phyloP scores from a whole-genome alignment of 2,797 vertebrate species.

The Phrynocephalus guinanensis region DNA sequence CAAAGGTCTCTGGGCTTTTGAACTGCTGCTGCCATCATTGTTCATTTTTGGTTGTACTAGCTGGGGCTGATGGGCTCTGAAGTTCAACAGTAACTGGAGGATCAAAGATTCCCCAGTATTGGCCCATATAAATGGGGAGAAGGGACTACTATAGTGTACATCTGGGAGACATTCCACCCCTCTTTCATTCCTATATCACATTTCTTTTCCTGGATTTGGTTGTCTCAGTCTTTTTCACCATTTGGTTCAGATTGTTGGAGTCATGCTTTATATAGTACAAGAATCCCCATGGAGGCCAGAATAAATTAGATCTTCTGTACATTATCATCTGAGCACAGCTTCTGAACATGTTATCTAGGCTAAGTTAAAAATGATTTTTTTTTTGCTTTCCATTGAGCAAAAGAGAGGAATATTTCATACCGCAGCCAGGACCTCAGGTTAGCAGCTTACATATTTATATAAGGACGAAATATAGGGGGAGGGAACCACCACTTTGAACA shows the following conservation, averaged over 20 bases:
- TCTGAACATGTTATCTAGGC: neutral
- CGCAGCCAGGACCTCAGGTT: conserved; percentile 47
- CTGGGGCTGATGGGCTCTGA: too few species aligned
- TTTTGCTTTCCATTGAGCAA: conserved; percentile 24
- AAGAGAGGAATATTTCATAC: conserved; percentile 5
- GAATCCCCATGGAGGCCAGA: neutral
- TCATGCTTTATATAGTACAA: neutral
- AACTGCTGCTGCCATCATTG: neutral
- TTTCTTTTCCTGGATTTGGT: neutral
- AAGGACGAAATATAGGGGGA: conserved; percentile 27
- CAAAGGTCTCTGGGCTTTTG: too few species aligned
- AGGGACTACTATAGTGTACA: neutral
- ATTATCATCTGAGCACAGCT: neutral
- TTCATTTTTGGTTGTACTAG: neutral
- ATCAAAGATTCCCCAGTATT: too few species aligned
- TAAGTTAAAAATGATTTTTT: neutral
- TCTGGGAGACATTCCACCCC: too few species aligned
- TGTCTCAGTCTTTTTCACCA: neutral
- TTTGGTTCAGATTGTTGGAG: neutral
- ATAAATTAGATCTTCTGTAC: neutral
- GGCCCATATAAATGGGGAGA: too few species aligned
- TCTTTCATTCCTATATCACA: neutral
- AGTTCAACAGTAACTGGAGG: too few species aligned
- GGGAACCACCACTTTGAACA: conserved; percentile 46
- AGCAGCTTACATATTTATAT: conserved; percentile 41